Evolutionary conservation across 2,113 vertebrate species (phyloP).

Genomic region (Saccopteryx bilineata): DNA sequence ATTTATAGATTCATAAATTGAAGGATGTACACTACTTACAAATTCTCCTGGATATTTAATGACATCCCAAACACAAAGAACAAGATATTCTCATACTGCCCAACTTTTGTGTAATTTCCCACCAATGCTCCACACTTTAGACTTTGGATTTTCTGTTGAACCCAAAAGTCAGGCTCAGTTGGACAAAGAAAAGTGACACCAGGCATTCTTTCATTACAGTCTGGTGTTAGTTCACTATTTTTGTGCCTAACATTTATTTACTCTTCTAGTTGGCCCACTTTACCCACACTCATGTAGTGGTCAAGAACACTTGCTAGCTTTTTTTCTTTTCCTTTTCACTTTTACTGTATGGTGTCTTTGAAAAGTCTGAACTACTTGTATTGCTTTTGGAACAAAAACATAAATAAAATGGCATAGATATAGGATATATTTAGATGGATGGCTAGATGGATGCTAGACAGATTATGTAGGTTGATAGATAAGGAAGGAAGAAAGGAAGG

Average conservation of each 20-base stretch:
- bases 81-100: background rate
- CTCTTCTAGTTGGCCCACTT: background rate
- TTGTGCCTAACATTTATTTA: background rate
- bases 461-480: background rate
- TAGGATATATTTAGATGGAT: background rate
- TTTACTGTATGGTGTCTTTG: background rate
- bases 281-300: background rate
- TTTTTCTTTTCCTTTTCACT: constrained; percentile 42
- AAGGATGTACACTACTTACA: background rate
- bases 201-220: background rate
- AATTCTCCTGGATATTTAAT: constrained; percentile 15
- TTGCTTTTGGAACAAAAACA: background rate
- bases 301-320: background rate
- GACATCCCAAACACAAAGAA: background rate
- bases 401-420: constrained; percentile 29
- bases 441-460: background rate
- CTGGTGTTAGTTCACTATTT: background rate
- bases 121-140: background rate
- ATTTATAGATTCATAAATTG: constrained; percentile 16
- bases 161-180: background rate
- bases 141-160: background rate
- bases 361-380: background rate
- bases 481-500: background rate
- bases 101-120: background rate
- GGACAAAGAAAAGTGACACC: background rate